Evolutionary conservation across 2,113 vertebrate genomes (phyloP).

Genomic region (Sturnira hondurensis): DNA sequence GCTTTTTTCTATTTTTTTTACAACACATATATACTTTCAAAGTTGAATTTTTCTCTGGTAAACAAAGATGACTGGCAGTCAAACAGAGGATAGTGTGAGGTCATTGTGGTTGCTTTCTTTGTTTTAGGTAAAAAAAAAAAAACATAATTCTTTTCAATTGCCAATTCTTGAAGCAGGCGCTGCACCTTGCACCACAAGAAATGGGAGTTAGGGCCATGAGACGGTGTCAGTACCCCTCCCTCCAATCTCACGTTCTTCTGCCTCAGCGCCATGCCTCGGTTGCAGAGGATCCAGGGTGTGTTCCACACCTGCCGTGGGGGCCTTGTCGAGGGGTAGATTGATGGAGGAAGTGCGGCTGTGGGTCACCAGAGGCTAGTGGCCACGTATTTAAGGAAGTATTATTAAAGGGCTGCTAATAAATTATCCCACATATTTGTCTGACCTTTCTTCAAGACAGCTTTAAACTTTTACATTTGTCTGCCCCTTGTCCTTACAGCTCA

Average conservation of each 20-base stretch:
- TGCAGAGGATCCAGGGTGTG: not conserved
- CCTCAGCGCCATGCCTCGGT: not conserved
- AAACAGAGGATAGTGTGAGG: not conserved
- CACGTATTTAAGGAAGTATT: not conserved
- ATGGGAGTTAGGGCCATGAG: not conserved
- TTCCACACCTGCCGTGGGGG: not conserved
- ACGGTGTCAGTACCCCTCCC: not conserved
- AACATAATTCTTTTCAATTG: not conserved
- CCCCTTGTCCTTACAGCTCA: not conserved
- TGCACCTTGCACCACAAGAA: not conserved
- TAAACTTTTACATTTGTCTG: not conserved
- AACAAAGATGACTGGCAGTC: not conserved
- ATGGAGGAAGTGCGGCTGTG: not conserved
- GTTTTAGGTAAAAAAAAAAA: not conserved
- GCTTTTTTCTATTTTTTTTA: not conserved
- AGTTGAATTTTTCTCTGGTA: not conserved
- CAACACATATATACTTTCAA: constrained; percentile 12
- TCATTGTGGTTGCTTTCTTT: not conserved
- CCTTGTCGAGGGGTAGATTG: not conserved
- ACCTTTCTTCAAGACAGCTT: not conserved
- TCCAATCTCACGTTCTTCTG: not conserved
- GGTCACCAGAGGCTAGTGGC: not conserved
- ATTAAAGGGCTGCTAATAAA: not conserved
- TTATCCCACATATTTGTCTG: not conserved
- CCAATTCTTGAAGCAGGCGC: not conserved